These are phyloP conservation scores for Malacoctenus gilli DNA, from an alignment of 2,797 vertebrate genomes.

Conservation along the genomic window DNA sequence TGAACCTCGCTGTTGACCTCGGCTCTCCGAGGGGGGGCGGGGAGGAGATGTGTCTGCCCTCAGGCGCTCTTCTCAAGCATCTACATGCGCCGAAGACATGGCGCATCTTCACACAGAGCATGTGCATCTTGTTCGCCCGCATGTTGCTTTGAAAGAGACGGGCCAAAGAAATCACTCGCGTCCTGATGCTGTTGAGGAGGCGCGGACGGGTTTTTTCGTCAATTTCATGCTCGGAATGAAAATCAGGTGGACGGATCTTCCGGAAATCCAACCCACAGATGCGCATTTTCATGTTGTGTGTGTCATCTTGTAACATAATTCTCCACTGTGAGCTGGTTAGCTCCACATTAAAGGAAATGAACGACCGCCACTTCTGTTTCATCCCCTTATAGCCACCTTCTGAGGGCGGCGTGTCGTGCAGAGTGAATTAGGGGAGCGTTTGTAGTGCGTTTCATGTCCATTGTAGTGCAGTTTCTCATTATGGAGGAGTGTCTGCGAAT, in stretches of 20 bases:
- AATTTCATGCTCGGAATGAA: constrained; percentile 16
- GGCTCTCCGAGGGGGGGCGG: constrained; percentile 10
- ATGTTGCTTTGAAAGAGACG: no score
- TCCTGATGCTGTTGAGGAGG: neutral
- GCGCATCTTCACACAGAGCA: constrained; percentile 27
- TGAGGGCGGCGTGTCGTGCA: constrained; percentile 45
- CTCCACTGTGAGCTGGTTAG: constrained; percentile 40
- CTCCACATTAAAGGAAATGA: constrained; percentile 42
- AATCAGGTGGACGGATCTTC: constrained; percentile 22
- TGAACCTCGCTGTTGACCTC: constrained; percentile 49
- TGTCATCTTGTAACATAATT: constrained; percentile 39
- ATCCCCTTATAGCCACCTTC: constrained; percentile 61
- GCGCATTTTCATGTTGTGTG: constrained; percentile 3
- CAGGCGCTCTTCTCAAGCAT: constrained; percentile 25
- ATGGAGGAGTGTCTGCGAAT: constrained; percentile 37
- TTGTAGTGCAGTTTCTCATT: constrained; percentile 57
- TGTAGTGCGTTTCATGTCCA: constrained; percentile 59
- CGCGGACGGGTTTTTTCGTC: constrained; percentile 10
- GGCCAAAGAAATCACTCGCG: constrained; percentile 1
- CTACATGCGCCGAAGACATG: constrained; percentile 26
- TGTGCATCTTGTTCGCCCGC: no score
- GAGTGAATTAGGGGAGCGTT: constrained; percentile 62
- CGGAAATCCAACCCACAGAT: constrained; percentile 15
- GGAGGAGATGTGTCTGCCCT: constrained; percentile 15
- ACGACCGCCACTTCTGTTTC: constrained; percentile 61